These are phyloP conservation scores for Ispidina picta DNA, from an alignment of 2,797 vertebrate genomes.

Conservation along the genomic window DNA sequence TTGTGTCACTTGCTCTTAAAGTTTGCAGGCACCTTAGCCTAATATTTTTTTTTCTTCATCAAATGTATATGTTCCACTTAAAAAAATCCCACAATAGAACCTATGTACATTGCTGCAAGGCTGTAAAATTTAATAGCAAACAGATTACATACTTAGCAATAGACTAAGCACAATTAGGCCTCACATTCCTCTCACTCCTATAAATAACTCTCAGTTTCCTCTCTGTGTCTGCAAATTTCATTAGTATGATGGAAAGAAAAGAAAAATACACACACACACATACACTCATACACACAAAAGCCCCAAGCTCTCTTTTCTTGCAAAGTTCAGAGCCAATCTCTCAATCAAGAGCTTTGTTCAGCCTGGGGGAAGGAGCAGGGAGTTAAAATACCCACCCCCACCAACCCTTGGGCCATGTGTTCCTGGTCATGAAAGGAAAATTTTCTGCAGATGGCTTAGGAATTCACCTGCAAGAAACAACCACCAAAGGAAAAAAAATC, in stretches of 20 bases:
- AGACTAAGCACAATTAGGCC: conserved; percentile 92
- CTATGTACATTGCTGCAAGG: conserved; percentile 74
- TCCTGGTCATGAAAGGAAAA: conserved; percentile 41
- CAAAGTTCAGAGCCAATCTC: conserved; percentile 63
- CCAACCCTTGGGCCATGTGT: background rate
- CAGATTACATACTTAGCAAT: conserved; percentile 84
- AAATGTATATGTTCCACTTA: conserved; percentile 59
- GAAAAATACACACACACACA: conserved; percentile 30
- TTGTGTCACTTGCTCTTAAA: conserved; percentile 19
- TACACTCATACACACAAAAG: background rate
- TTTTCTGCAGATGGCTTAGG: conserved; percentile 61
- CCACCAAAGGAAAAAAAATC: background rate
- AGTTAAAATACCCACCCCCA: conserved; percentile 45
- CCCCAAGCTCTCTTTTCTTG: conserved; percentile 36
- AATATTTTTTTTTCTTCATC: conserved; percentile 19
- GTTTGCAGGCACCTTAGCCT: conserved; percentile 13
- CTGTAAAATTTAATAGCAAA: conserved; percentile 84
- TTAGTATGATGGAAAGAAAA: conserved; percentile 86
- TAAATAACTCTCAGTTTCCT: conserved; percentile 93
- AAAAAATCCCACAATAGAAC: background rate
- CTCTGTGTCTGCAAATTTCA: conserved; percentile 90
- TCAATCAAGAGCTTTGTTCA: conserved; percentile 61
- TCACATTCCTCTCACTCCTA: conserved; percentile 89
- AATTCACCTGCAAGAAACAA: conserved; percentile 78
- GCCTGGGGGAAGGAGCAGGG: background rate